Conservation (phyloP, 1,140 invertebrate genomes). For the Bombus confusus region DNA sequence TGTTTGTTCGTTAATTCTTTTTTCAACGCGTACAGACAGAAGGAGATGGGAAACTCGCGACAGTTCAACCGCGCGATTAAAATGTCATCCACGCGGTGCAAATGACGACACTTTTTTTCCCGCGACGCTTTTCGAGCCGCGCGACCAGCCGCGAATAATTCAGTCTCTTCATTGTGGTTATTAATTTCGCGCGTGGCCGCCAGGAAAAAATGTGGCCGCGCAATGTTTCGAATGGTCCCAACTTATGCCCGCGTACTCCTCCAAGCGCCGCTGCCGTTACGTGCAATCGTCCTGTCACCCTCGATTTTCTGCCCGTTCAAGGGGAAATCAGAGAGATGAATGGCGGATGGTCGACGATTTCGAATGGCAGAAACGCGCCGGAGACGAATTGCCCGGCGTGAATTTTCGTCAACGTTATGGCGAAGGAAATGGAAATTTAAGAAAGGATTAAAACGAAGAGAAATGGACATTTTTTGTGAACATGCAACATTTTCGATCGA, state of each 20-base stretch:
- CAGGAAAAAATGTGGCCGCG: conserved; percentile 47
- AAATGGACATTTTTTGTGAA: not conserved
- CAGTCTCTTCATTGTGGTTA: conserved; percentile 67
- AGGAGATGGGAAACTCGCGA: not conserved
- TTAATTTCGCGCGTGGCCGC: conserved; percentile 53
- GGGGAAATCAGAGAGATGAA: conserved; percentile 38
- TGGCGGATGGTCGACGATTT: conserved; percentile 6
- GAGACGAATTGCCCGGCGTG: not conserved
- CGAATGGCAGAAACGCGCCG: not conserved
- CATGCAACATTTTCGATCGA: not conserved
- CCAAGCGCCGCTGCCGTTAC: not conserved
- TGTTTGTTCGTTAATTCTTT: not conserved
- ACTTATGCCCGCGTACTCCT: conserved; percentile 50
- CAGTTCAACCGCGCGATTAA: conserved; percentile 56
- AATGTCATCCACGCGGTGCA: conserved; percentile 66
- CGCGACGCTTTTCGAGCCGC: conserved; percentile 42
- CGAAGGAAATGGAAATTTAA: not conserved
- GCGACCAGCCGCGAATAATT: conserved; percentile 59
- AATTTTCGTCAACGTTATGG: not conserved
- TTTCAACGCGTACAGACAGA: not conserved
- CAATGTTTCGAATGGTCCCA: conserved; percentile 58
- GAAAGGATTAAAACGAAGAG: not conserved
- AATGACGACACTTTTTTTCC: conserved; percentile 61
- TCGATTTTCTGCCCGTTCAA: conserved; percentile 24
- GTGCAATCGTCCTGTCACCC: conserved; percentile 31